Evolutionary conservation across 2,797 vertebrate species (phyloP).

Genomic region (Gadopsis marmoratus): DNA sequence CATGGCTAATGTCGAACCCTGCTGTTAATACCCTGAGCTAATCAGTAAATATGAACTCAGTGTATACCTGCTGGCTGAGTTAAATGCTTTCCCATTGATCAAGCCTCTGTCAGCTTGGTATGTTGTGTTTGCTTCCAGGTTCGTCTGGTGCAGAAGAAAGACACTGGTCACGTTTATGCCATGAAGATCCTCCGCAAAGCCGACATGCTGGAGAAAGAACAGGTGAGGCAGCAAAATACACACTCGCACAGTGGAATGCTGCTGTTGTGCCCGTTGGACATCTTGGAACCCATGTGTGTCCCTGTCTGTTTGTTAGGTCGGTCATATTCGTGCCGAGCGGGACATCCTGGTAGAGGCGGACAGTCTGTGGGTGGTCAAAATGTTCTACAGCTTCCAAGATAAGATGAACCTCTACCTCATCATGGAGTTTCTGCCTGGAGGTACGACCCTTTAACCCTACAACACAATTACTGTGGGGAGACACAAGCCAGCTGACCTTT

Average conservation of each 20-base stretch:
- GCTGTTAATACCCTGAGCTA: neutral
- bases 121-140: slow-evolving; percentile 83
- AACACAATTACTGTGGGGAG: neutral
- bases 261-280: neutral
- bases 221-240: slow-evolving; percentile 80
- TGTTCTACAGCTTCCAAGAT: slow-evolving; percentile 99
- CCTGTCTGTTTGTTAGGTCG: slow-evolving; percentile 84
- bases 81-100: no score
- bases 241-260: neutral
- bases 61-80: no score
- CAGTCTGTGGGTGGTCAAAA: slow-evolving; percentile 99
- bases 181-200: slow-evolving; percentile 99
- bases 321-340: slow-evolving; percentile 96
- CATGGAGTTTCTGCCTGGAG: slow-evolving; percentile 99
- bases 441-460: slow-evolving; percentile 69
- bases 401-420: slow-evolving; percentile 99
- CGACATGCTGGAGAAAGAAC: slow-evolving; percentile 99
- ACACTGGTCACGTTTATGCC: slow-evolving; percentile 97
- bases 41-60: neutral
- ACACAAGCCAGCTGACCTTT: neutral
- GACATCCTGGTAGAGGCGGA: slow-evolving; percentile 99
- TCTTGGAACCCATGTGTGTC: neutral
- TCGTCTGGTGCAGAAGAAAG: slow-evolving; percentile 98
- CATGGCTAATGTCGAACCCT: no score
- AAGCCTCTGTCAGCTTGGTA: neutral